Percentiles rank a stretch among this genome's conserved stretches.
Conservation (phyloP, 2,888 invertebrate genomes). For the Metopia argyrocephala region DNA sequence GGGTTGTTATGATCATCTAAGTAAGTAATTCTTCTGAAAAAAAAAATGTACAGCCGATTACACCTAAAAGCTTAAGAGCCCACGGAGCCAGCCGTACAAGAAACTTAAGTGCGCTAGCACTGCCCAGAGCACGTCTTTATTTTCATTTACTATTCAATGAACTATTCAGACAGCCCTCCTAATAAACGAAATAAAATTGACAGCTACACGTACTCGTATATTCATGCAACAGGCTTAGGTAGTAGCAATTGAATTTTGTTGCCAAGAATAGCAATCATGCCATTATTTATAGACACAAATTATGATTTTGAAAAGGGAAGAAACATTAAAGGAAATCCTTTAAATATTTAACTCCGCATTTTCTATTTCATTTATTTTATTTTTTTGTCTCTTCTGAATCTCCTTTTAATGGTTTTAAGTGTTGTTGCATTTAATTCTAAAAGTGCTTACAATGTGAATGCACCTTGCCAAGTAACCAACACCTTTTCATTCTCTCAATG, state of each 20-base stretch:
- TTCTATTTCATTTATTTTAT: too few relatives aligned
- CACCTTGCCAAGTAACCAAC: slow-evolving; percentile 57
- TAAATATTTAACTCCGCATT: slow-evolving; percentile 44
- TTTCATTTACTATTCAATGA: too few relatives aligned
- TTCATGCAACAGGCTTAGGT: not conserved
- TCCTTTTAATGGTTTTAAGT: slow-evolving; percentile 4
- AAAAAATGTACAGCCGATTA: too few relatives aligned
- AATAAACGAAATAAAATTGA: not conserved
- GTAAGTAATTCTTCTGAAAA: too few relatives aligned
- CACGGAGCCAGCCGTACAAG: too few relatives aligned
- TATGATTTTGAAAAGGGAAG: not conserved
- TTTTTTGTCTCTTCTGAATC: too few relatives aligned
- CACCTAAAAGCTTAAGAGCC: too few relatives aligned
- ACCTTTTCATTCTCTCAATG: slow-evolving; percentile 27
- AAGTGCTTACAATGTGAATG: slow-evolving; percentile 30
- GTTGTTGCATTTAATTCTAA: slow-evolving; percentile 6
- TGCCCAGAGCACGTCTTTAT: too few relatives aligned
- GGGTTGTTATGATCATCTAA: too few relatives aligned
- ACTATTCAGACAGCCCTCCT: slow-evolving; percentile 11
- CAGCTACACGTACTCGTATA: slow-evolving; percentile 9
- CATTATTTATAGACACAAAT: not conserved
- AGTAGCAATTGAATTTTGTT: slow-evolving; percentile 40
- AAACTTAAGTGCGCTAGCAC: too few relatives aligned
- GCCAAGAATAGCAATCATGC: slow-evolving; percentile 12
- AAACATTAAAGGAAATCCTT: slow-evolving; percentile 51